Evolutionary conservation across 2,797 vertebrate species (phyloP).

Genomic region (Notolabrus celidotus): DNA sequence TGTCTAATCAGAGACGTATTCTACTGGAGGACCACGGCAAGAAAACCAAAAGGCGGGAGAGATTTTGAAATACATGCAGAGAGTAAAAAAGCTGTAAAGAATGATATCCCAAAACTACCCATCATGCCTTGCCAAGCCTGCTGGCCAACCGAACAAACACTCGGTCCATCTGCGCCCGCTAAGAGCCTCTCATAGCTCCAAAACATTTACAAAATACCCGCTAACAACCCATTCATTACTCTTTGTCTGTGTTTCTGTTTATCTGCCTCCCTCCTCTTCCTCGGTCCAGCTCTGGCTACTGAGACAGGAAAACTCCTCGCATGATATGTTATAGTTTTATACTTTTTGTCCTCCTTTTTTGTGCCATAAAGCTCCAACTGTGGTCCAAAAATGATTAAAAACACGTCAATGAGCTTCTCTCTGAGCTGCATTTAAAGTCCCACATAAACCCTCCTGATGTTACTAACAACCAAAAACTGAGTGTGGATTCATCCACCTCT

Average conservation of each 20-base stretch:
- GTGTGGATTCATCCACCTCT: not conserved
- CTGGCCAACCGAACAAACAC: conserved; percentile 75
- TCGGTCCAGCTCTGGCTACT: conserved; percentile 4
- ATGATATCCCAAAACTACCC: conserved; percentile 61
- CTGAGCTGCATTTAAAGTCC: no score
- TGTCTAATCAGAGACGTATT: conserved; percentile 86
- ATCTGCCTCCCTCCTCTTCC: conserved; percentile 15
- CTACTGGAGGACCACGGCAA: conserved; percentile 68
- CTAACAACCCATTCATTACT: conserved; percentile 68
- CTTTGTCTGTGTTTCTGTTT: conserved; percentile 35
- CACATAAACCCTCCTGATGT: not conserved
- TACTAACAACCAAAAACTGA: not conserved
- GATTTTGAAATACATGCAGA: conserved; percentile 31
- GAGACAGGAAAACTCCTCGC: not conserved
- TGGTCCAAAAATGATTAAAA: not conserved
- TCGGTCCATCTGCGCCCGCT: conserved; percentile 65
- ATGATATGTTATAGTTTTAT: not conserved
- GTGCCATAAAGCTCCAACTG: not conserved
- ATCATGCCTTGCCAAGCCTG: conserved; percentile 69
- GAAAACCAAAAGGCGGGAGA: conserved; percentile 18
- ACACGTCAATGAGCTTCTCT: not conserved
- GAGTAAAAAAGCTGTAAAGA: conserved; percentile 6
- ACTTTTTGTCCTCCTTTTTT: not conserved
- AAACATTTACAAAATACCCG: conserved; percentile 73
- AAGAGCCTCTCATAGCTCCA: conserved; percentile 64